Evolutionary conservation across 2,888 invertebrate genomes (phyloP), one percentile per base, ranked within the genome.

Genomic region (Myopa testacea): DNA sequence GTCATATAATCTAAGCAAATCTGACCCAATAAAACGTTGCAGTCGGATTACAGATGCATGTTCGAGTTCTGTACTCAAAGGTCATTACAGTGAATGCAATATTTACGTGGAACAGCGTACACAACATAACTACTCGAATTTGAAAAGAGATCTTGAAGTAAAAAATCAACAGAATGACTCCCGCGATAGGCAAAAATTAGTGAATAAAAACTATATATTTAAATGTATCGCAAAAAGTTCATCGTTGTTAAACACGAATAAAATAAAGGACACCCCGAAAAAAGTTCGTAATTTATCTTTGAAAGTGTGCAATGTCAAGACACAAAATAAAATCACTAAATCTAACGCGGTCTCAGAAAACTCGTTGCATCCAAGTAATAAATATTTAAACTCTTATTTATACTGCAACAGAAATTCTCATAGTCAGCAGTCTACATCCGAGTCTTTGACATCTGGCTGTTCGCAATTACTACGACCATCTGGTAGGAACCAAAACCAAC

Each of bases 201-300:
- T 88, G 74, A 87, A 88, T 81, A 88, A 89, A 81, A 88, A 88
- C 55, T 89, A 88, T 82, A 88, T 89, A 81, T 88, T 89, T 80
- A 89, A 89, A 86, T 89, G 88, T 83, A 87, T 89, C 67, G 87
- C 88, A 40, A 88, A 88, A 78, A 89, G 89, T 84, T 88, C 89
- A 52, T 88, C 89, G 81, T 88, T 89, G 81, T 83, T 89, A 77
- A 88, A 87, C 81, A 86, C 87, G 78, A 89, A 86, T 79, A 88
- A 88, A 84, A 85, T 89, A 83, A 89, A 89, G 84, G 88, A 88
- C 80, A 88, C 89, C 83, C 86, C 89, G 14, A 87, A 88, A 78
- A 88, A 89, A 81, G 81, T 89, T 78, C 85, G 88, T 74, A 89
- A 89, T 81, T 84, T 89, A 8, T 89, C 89, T 52, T 82, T 89